phyloP scores from a whole-genome alignment of 2,797 vertebrate species.

The Buceros bicornis region DNA sequence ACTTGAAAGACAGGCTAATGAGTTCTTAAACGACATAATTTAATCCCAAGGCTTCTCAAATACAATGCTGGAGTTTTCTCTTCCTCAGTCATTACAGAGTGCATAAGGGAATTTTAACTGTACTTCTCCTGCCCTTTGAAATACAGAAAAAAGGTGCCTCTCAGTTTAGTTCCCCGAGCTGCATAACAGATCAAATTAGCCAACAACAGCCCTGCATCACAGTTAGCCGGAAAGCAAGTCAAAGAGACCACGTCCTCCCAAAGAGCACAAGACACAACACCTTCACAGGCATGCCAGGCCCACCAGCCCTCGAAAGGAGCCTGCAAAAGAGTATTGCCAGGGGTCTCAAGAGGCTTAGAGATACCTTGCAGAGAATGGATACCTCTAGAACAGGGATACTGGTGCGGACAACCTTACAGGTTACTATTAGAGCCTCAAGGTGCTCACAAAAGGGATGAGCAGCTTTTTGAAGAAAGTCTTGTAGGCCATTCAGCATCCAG shows the following conservation, averaged over 20 bases:
- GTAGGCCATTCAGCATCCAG: background rate
- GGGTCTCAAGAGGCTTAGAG: background rate
- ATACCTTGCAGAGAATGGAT: background rate
- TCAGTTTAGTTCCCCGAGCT: background rate
- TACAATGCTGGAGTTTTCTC: slow-evolving; percentile 19
- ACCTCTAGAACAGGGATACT: background rate
- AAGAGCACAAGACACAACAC: background rate
- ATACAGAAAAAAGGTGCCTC: background rate
- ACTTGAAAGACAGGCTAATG: slow-evolving; percentile 66
- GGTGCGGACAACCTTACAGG: background rate
- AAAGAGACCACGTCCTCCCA: background rate
- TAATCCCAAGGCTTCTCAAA: slow-evolving; percentile 58
- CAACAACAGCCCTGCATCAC: background rate
- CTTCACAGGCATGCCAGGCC: background rate
- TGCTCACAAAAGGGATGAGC: background rate
- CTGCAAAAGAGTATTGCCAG: background rate
- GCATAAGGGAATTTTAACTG: slow-evolving; percentile 16
- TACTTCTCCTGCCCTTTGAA: background rate
- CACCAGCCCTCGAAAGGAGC: background rate
- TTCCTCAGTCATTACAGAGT: background rate
- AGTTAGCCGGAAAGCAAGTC: background rate
- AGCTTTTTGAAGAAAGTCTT: background rate
- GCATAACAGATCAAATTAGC: background rate
- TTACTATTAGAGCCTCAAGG: background rate
- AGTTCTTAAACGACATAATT: slow-evolving; percentile 64